Conservation (phyloP, 2,113 vertebrate genomes). For the Kryptolebias marmoratus region DNA sequence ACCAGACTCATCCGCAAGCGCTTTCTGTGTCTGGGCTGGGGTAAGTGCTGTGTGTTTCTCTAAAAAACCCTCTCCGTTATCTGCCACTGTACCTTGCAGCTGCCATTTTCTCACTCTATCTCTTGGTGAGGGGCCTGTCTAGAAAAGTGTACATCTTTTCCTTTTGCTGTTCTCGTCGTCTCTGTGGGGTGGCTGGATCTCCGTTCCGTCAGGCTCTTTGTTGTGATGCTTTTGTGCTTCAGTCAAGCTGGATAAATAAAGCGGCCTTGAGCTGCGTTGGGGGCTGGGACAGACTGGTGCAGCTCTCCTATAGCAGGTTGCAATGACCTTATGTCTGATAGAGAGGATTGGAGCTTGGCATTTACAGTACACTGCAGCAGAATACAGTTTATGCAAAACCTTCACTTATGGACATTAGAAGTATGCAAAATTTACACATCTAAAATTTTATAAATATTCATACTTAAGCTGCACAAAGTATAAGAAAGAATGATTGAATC, state of each 20-base stretch:
- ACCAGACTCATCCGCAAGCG: slow-evolving; percentile 98
- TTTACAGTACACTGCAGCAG: slow-evolving; percentile 44
- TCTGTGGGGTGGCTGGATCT: slow-evolving; percentile 34
- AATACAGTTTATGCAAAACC: slow-evolving; percentile 15
- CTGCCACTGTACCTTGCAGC: slow-evolving; percentile 36
- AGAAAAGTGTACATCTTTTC: slow-evolving; percentile 21
- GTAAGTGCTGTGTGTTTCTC: slow-evolving; percentile 79
- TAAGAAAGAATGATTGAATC: neutral
- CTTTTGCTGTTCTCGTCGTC: slow-evolving; percentile 12
- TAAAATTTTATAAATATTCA: neutral
- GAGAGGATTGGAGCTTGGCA: slow-evolving; percentile 18
- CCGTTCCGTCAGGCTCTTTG: slow-evolving; percentile 54
- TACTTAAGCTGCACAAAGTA: neutral
- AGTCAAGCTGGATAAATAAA: slow-evolving; percentile 56
- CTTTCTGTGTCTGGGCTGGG: slow-evolving; percentile 98
- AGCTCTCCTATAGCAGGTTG: slow-evolving; percentile 46
- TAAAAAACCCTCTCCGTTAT: slow-evolving; percentile 30
- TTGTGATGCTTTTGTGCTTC: slow-evolving; percentile 56
- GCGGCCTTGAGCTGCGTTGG: slow-evolving; percentile 40
- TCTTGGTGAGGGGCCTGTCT: slow-evolving; percentile 38
- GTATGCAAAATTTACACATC: neutral
- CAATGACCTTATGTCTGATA: slow-evolving; percentile 58
- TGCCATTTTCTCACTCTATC: slow-evolving; percentile 48
- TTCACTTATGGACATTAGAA: neutral
- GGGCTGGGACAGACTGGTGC: slow-evolving; percentile 25